Conservation (phyloP, 2,797 vertebrate species). For the Smutsia gigantea region DNA sequence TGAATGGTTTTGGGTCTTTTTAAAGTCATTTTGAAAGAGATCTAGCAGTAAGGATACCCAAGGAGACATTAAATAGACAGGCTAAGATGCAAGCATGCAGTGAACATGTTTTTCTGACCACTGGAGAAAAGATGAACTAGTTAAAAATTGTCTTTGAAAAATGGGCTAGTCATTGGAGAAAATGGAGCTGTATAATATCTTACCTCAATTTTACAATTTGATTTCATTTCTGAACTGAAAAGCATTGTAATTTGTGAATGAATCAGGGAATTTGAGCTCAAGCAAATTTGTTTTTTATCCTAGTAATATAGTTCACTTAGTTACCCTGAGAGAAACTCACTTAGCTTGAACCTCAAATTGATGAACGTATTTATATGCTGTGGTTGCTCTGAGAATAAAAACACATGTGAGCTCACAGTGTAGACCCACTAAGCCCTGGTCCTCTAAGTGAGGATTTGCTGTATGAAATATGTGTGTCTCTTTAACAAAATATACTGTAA, state of each 20-base stretch:
- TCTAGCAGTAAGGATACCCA: background rate
- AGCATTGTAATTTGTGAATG: background rate
- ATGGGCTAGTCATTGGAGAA: background rate
- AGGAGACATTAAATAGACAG: background rate
- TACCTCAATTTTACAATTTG: background rate
- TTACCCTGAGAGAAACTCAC: background rate
- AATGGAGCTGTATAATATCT: background rate
- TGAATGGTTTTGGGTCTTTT: background rate
- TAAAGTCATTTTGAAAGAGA: background rate
- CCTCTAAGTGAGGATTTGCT: too few relatives aligned
- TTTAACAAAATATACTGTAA: background rate
- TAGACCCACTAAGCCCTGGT: background rate
- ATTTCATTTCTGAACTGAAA: slow-evolving; percentile 2
- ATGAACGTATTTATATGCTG: background rate
- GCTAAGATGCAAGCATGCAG: background rate
- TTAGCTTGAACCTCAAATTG: background rate
- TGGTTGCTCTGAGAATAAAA: background rate
- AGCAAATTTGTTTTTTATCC: background rate
- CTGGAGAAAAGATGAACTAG: background rate
- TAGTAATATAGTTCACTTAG: background rate
- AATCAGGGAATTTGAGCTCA: background rate
- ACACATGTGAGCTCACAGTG: background rate
- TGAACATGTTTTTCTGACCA: background rate
- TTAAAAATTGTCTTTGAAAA: background rate
- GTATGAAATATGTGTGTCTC: background rate